Percentiles rank a stretch among this genome's conserved stretches.
phyloP scores from a whole-genome alignment of 2,797 vertebrate species.

The Amphiprion clarkii region DNA sequence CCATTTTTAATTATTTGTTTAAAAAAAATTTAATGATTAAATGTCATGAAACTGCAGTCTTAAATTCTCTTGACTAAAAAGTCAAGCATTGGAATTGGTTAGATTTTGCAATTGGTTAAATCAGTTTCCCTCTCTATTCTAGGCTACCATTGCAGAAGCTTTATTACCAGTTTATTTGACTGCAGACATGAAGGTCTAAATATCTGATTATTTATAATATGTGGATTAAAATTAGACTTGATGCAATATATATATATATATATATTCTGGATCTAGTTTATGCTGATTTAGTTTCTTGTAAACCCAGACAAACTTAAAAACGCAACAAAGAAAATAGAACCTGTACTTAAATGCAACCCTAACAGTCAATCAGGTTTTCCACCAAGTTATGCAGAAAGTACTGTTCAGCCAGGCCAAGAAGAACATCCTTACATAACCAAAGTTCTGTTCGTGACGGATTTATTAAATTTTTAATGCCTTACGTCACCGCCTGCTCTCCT shows the following conservation, averaged over 20 bases:
- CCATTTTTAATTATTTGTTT: too few species aligned
- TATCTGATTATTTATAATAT: background rate
- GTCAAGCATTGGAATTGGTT: background rate
- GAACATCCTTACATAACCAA: slow-evolving; percentile 36
- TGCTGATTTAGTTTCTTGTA: slow-evolving; percentile 12
- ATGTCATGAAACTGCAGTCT: background rate
- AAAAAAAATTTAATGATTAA: too few species aligned
- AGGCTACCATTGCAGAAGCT: too few species aligned
- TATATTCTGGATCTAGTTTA: slow-evolving; percentile 10
- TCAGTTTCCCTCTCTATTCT: background rate
- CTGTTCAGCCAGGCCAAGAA: background rate
- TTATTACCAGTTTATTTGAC: too few species aligned
- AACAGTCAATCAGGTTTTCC: slow-evolving; percentile 16
- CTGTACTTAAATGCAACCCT: background rate
- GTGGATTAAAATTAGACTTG: background rate
- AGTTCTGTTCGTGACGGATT: slow-evolving; percentile 28
- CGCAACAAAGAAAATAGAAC: background rate
- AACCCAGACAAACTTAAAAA: background rate
- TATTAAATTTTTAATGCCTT: slow-evolving; percentile 52
- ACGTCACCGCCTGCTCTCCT: slow-evolving; percentile 1
- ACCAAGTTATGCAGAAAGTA: slow-evolving; percentile 3
- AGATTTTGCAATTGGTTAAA: background rate
- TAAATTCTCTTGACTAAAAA: background rate
- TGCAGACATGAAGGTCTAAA: background rate
- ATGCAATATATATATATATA: too few species aligned